A percentile compares a stretch with the other conserved stretches of the same genome.
These are phyloP conservation scores for Zaprionus kolodkinae DNA, from an alignment of 1,140 invertebrate genomes.

Conservation along the genomic window DNA sequence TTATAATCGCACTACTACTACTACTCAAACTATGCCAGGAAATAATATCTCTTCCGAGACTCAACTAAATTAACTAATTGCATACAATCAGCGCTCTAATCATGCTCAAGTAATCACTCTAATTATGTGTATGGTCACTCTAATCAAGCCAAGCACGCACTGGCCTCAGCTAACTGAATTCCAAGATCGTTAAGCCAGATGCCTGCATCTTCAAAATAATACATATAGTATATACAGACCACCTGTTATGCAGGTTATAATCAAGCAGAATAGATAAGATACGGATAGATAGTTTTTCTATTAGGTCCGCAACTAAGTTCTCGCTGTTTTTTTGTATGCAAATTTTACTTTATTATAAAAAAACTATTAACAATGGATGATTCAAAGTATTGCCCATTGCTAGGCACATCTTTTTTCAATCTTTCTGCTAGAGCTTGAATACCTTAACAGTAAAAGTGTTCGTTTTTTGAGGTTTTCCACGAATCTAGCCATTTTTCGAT, in stretches of 20 bases:
- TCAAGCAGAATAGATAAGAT: not conserved
- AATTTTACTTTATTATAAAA: no score
- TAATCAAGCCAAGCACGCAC: constrained; percentile 15
- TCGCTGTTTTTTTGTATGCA: no score
- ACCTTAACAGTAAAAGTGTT: no score
- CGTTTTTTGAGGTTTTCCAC: no score
- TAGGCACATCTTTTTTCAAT: no score
- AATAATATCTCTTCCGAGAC: not conserved
- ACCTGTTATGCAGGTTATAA: constrained; percentile 41
- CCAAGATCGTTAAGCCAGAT: constrained; percentile 21
- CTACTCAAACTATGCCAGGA: not conserved
- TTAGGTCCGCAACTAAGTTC: no score
- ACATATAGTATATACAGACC: not conserved
- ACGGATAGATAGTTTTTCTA: not conserved
- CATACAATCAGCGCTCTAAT: constrained; percentile 10
- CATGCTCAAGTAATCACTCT: constrained; percentile 4
- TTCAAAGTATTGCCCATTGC: no score
- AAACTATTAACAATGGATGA: no score
- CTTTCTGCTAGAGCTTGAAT: no score
- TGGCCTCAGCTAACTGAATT: constrained; percentile 14
- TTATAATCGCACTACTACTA: not conserved
- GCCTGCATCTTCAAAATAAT: not conserved
- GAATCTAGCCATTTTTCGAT: no score
- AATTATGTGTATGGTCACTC: constrained; percentile 21
- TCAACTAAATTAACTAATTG: constrained; percentile 5